Evolutionary conservation across 2,797 vertebrate genomes (phyloP).

Genomic region (Rhodeus uyekii): DNA sequence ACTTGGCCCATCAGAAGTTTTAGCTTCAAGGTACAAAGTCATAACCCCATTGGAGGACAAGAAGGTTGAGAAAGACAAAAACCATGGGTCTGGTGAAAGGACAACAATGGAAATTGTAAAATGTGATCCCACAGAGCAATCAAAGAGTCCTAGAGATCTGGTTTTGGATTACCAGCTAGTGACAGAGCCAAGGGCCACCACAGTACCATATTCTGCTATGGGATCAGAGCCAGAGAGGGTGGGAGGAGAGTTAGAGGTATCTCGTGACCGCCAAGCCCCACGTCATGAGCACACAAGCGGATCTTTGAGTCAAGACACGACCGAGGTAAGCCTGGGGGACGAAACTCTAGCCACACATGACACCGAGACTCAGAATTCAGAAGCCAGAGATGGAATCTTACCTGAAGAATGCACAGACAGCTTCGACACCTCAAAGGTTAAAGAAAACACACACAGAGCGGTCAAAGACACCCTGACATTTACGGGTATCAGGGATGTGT

Average conservation of each 20-base stretch:
- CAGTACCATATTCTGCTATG: slow-evolving; percentile 58
- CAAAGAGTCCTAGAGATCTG: background rate
- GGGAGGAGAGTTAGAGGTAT: slow-evolving; percentile 20
- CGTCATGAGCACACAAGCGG: background rate
- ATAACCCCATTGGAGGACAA: background rate
- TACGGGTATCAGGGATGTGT: slow-evolving; percentile 59
- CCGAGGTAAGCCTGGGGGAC: slow-evolving; percentile 36
- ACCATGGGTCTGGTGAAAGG: background rate
- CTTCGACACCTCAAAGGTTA: slow-evolving; percentile 69
- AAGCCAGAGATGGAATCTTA: slow-evolving; percentile 66
- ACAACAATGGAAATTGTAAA: background rate
- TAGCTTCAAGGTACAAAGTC: background rate
- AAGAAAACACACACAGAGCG: slow-evolving; percentile 62
- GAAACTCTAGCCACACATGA: slow-evolving; percentile 64
- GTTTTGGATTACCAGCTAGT: slow-evolving; percentile 45
- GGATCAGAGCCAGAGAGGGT: slow-evolving; percentile 59
- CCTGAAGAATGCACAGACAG: slow-evolving; percentile 62
- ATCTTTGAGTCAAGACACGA: background rate
- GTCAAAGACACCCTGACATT: slow-evolving; percentile 74
- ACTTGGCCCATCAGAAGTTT: background rate
- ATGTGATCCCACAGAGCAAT: background rate
- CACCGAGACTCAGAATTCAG: slow-evolving; percentile 67
- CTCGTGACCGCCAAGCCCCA: slow-evolving; percentile 55
- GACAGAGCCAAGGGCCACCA: slow-evolving; percentile 66
- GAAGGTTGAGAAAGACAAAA: background rate